Evolutionary conservation across 2,888 invertebrate species (phyloP).

Genomic region (Tubulanus polymorphus): DNA sequence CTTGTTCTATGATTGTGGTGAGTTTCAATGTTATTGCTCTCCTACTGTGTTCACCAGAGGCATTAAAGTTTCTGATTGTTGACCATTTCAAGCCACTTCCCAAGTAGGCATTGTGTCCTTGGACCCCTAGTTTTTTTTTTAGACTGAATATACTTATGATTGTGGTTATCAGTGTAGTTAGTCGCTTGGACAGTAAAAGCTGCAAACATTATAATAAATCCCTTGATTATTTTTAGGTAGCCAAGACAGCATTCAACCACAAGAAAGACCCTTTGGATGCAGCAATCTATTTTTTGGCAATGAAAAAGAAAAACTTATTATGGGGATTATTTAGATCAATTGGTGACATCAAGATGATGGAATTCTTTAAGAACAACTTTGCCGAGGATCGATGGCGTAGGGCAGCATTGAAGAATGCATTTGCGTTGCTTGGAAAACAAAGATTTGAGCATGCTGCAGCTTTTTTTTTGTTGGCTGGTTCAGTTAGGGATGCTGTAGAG

Average conservation of each 20-base stretch:
- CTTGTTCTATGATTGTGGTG: no score
- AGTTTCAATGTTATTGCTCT: no score
- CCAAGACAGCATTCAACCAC: constrained; percentile 86
- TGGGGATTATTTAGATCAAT: constrained; percentile 89
- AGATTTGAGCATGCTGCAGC: constrained; percentile 97
- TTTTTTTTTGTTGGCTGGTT: constrained; percentile 93
- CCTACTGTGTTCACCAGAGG: no score
- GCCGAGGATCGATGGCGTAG: constrained; percentile 90
- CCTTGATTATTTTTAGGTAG: constrained; percentile 62
- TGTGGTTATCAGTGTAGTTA: no score
- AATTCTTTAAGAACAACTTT: constrained; percentile 94
- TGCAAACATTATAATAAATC: no score
- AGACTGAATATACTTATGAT: no score
- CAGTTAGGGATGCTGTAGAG: constrained; percentile 92
- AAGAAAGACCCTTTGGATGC: constrained; percentile 96
- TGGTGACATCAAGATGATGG: constrained; percentile 85
- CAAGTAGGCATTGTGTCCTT: no score
- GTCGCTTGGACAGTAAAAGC: no score
- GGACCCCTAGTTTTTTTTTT: no score
- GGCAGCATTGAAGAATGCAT: constrained; percentile 97
- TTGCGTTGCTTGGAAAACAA: constrained; percentile 87
- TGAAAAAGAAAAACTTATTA: constrained; percentile 94
- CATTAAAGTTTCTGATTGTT: no score
- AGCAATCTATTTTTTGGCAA: constrained; percentile 92
- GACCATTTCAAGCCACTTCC: no score